These are phyloP conservation scores for Nothura maculosa DNA, from an alignment of 2,797 vertebrate genomes.

Conservation along the genomic window DNA sequence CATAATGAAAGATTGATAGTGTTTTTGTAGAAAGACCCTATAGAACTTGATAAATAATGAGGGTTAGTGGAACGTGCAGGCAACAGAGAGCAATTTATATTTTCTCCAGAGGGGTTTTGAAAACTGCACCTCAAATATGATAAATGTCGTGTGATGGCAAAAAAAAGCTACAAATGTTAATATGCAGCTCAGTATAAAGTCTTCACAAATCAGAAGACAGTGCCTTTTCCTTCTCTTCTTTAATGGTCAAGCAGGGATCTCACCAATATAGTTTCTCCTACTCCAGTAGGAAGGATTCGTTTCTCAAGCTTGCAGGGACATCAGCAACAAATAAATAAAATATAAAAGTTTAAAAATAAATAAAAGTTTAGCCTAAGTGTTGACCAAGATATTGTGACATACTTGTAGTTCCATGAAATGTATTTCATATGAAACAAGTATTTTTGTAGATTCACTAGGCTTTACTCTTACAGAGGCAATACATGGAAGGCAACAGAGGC, in stretches of 20 bases:
- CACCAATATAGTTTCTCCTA: background rate
- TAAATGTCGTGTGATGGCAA: constrained; percentile 17
- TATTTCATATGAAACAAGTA: background rate
- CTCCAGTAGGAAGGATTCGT: background rate
- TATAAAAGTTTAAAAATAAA: background rate
- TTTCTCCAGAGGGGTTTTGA: constrained; percentile 65
- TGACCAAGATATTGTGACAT: background rate
- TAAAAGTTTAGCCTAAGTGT: background rate
- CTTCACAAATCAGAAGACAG: background rate
- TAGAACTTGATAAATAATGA: constrained; percentile 76
- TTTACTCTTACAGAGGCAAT: background rate
- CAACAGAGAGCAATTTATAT: constrained; percentile 63
- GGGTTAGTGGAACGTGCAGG: constrained; percentile 60
- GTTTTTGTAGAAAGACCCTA: constrained; percentile 62
- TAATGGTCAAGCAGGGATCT: background rate
- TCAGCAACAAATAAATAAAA: background rate
- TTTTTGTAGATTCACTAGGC: background rate
- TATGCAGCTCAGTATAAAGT: background rate
- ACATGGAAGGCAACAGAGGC: background rate
- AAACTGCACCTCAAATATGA: constrained; percentile 57
- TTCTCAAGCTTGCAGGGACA: background rate
- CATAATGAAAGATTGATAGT: constrained; percentile 62
- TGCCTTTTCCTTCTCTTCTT: constrained; percentile 2
- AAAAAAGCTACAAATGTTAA: constrained; percentile 21
- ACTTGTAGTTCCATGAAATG: rapidly evolving